Evolutionary conservation across 2,797 vertebrate species (phyloP), one percentile per base, ranked within the genome.

Genomic region (Halcyon chelicuti): DNA sequence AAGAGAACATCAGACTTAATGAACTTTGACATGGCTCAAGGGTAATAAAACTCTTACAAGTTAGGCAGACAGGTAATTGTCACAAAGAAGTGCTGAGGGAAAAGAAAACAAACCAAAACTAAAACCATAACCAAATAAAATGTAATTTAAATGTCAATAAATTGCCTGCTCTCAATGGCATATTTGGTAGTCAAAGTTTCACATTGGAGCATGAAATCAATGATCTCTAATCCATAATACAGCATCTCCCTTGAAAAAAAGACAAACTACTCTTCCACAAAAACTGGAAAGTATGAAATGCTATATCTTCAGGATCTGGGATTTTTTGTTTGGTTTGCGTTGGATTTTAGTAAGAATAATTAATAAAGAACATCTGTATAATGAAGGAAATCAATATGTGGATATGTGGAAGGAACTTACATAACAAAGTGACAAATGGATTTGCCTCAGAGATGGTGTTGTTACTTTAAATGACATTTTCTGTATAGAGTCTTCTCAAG

Each of bases 371-470:
- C 8, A 82, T 37, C 2, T n/a, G 1, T 26, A 72, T 47, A 71
- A 65, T 21, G 19, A 71, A 54, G 9, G 8, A 90, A 80, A 80
- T 80, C 1, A 57, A 82, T 94, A 82, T 1, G 17, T 61, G 6
- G 2, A 3, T 57, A 15, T 57, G 10, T 46, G 47, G 58, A 89
- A 87, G 11, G 26, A 88, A 60, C 19, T 44, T 66, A 66, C 11
- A 51, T 81, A 82, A 74, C 14, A n/a, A 26, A 49, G 28, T 21
- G 25, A 33, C 44, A 92, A 67, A 85, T 61, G 44, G 54, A 65
- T 82, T 94, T 93, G 37, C 16, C 33, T 89, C 61, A 65, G 52
- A 92, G n/a, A 91, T 10, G 63, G 31, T 37, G 37, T 40, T 63
- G 33, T 60, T 92, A 63, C 20, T 85, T 88, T 70, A 82, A 1